Evolutionary conservation across 2,113 vertebrate genomes (phyloP).

Genomic region (Octodon degus): DNA sequence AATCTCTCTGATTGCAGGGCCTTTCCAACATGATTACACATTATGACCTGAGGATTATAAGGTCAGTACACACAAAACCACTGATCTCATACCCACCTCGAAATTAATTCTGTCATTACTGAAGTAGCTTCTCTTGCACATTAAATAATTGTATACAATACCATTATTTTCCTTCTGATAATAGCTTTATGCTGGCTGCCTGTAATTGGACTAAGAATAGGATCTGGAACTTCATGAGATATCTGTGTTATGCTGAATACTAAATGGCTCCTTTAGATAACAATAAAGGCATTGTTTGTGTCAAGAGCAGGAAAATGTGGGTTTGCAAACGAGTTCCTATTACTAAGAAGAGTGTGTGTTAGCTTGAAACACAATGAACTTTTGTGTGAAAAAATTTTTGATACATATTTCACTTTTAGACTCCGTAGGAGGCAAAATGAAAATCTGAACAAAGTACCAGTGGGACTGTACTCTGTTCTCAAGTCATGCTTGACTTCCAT

Average conservation of each 20-base stretch:
- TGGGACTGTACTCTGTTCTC: not conserved
- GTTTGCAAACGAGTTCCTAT: not conserved
- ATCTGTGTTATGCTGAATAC: not conserved
- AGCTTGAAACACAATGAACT: not conserved
- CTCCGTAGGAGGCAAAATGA: not conserved
- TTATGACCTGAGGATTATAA: not conserved
- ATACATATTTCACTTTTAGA: not conserved
- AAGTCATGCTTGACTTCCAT: not conserved
- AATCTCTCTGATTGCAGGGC: not conserved
- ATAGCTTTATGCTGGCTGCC: not conserved
- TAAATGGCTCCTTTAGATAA: not conserved
- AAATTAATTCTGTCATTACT: slow-evolving; percentile 30
- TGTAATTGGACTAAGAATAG: not conserved
- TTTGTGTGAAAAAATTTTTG: not conserved
- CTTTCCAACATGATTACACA: not conserved
- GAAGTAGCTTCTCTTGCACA: slow-evolving; percentile 2
- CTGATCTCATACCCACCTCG: not conserved
- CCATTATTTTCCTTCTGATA: not conserved
- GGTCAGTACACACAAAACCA: not conserved
- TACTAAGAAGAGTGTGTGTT: not conserved
- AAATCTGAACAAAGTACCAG: not conserved
- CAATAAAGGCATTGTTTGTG: not conserved
- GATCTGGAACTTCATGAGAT: not conserved
- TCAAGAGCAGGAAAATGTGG: not conserved
- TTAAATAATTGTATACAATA: not conserved